Evolutionary conservation across 2,113 vertebrate species (phyloP).

Genomic region (Nettapus auritus): DNA sequence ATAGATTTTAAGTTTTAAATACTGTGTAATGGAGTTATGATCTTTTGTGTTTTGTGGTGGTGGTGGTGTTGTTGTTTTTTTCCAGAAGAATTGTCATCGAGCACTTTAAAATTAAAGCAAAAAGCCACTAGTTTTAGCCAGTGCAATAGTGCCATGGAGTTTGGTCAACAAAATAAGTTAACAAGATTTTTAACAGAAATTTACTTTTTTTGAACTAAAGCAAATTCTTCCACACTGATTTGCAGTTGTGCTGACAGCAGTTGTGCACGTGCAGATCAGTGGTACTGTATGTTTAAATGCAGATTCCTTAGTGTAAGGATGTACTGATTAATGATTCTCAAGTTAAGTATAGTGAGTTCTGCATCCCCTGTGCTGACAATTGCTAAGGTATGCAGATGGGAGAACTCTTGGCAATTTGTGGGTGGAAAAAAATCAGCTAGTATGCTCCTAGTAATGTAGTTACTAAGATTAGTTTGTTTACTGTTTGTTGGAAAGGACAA

Average conservation of each 20-base stretch:
- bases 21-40: too few relatives aligned
- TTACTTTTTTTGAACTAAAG: not conserved
- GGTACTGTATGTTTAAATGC: not conserved
- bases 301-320: not conserved
- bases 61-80: not conserved
- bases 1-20: not conserved
- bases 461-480: not conserved
- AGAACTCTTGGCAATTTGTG: not conserved
- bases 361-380: not conserved
- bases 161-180: not conserved
- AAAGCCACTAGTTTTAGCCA: not conserved
- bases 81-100: not conserved
- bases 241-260: not conserved
- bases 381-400: not conserved
- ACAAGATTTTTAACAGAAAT: not conserved
- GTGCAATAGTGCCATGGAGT: not conserved
- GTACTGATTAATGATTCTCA: not conserved
- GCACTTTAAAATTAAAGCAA: not conserved
- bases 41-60: not conserved
- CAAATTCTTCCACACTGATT: not conserved
- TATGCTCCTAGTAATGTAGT: not conserved
- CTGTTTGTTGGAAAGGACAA: not conserved
- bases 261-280: not conserved
- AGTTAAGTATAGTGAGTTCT: too few relatives aligned
- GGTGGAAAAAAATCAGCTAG: not conserved